Evolutionary conservation across 2,797 vertebrate genomes (phyloP).

Genomic region (Neosalanx taihuensis): DNA sequence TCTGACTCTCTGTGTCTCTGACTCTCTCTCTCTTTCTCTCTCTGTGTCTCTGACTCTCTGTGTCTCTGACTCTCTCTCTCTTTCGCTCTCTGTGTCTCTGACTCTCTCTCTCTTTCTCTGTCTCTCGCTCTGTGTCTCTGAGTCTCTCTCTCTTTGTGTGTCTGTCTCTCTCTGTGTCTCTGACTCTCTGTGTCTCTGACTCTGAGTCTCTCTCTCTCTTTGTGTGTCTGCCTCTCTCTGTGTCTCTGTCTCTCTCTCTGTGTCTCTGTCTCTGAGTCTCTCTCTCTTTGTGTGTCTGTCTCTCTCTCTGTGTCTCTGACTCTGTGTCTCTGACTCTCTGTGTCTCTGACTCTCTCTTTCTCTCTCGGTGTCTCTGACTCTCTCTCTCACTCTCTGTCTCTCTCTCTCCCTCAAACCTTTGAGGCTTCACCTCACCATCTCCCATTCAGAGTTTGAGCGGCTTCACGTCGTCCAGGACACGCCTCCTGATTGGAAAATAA

Average conservation of each 20-base stretch:
- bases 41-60: conserved; percentile 1
- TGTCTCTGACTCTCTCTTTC: neutral
- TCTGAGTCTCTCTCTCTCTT: no score
- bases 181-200: no score
- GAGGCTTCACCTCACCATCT: neutral
- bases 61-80: neutral
- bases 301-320: neutral
- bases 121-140: no score
- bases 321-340: conserved; percentile 1
- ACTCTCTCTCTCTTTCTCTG: no score
- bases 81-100: no score
- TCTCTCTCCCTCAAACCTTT: neutral
- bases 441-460: no score
- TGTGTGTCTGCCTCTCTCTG: no score
- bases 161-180: neutral
- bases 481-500: conserved; percentile 34
- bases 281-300: neutral
- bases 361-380: neutral
- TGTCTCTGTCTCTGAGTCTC: no score
- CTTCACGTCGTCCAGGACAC: conserved; percentile 6
- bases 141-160: conserved; percentile 2
- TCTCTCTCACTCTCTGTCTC: neutral
- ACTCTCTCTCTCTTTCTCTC: conserved; percentile 9
- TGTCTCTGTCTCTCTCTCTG: no score
- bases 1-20: no score